These are phyloP conservation scores for Podargus strigoides DNA, from an alignment of 2,797 vertebrate genomes.

Conservation along the genomic window DNA sequence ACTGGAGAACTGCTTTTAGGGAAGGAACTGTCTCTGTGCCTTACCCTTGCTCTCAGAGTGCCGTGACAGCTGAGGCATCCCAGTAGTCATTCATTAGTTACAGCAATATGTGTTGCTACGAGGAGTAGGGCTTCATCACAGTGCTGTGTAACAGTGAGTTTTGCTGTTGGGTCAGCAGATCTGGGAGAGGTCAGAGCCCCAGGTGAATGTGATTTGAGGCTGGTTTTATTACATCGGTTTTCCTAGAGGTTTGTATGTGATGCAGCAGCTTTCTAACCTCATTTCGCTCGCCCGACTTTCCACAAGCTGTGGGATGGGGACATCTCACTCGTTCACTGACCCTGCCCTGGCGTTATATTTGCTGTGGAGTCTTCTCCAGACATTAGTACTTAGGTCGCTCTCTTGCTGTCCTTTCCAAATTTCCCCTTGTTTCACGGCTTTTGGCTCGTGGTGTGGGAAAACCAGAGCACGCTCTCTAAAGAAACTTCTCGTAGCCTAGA, in stretches of 20 bases:
- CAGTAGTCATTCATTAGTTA: not conserved
- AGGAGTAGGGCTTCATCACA: not conserved
- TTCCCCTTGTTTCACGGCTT: not conserved
- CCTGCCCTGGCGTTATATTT: not conserved
- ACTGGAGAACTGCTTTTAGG: not conserved
- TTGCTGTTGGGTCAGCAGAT: not conserved
- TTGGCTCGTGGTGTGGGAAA: not conserved
- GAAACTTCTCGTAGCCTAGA: not conserved
- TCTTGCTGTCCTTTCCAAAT: not conserved
- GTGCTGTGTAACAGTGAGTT: not conserved
- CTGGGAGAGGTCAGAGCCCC: not conserved
- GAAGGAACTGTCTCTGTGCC: not conserved
- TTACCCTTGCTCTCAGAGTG: fast-evolving
- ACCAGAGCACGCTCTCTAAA: not conserved
- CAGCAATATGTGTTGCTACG: not conserved
- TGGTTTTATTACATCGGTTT: not conserved
- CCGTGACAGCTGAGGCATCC: not conserved
- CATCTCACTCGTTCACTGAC: not conserved
- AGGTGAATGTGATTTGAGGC: not conserved
- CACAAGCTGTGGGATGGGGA: not conserved
- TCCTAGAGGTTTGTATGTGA: not conserved
- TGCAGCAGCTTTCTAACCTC: not conserved
- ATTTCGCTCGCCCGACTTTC: not conserved
- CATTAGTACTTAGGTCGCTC: not conserved
- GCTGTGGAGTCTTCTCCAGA: not conserved